Evolutionary conservation across 2,113 vertebrate genomes (phyloP), one percentile per base, ranked within the genome.

Genomic region (Cacatua alba): DNA sequence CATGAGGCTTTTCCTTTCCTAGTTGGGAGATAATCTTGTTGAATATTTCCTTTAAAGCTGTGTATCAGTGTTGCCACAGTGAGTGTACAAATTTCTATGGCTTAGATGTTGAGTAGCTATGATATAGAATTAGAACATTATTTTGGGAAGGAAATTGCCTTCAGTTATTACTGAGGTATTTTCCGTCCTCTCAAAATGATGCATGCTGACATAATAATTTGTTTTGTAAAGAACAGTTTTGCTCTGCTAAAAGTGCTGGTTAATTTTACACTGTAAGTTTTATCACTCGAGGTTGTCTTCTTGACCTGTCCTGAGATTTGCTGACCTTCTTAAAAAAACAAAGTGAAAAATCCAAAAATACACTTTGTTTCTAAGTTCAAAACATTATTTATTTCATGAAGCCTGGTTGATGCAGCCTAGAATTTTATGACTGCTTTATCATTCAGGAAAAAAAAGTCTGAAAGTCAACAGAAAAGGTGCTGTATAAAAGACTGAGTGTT

Each of bases 301-400:
- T 92, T 88, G 52, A 92, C 62, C 77, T 83, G 31, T 59, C 48
- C 64, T 86, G 79, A 79, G 63, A 59, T 89, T 89, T 71, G 26
- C 67, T 95, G 71, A 81, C 63, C 19, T 82, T 55, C 59, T 35
- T 77, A 41, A 52, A 52, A 88, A 86, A 82, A 53, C 17, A 86
- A 86, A 86, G 83, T 35, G 1, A 81, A 93, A 95, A 89, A 87
- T 41, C 25, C 16, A 67, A 78, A 53, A 11, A 49, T 94, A 44
- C 68, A 46, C 13, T 81, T 92, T 86, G 14, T 88, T 92, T 95
- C 48, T 75, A 83, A 90, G 19, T 75, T 94, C 29, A 72, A 81
- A 94, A 41, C 39, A 23, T 90, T 69, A 39, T 83, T 79, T 89
- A 46, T 89, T 95, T 94, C 68, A 51, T 82, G 44, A 91, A 63